A percentile compares a stretch with the other conserved stretches of the same genome.
Evolutionary conservation across 2,888 invertebrate genomes (phyloP).

Genomic region (Idaea aversata): DNA sequence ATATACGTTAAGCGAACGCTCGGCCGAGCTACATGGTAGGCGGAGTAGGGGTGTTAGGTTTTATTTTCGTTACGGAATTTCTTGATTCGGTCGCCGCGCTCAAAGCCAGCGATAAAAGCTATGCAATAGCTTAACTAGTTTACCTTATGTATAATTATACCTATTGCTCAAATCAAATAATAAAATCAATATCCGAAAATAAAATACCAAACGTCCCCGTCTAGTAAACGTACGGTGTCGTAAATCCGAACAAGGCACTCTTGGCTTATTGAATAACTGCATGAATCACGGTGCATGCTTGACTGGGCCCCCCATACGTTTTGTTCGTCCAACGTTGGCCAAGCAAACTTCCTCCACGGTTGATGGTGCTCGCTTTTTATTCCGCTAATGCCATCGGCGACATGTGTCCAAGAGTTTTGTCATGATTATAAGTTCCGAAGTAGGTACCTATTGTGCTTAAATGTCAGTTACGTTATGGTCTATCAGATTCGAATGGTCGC

Average conservation of each 20-base stretch:
- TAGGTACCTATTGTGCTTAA: constrained; percentile 29
- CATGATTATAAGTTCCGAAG: constrained; percentile 49
- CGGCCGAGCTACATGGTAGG: too few species aligned
- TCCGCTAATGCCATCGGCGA: constrained; percentile 58
- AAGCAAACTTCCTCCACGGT: constrained; percentile 40
- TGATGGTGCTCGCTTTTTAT: constrained; percentile 51
- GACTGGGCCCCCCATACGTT: constrained; percentile 62
- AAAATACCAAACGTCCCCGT: not conserved
- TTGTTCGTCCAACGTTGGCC: constrained; percentile 41
- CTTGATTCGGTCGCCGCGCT: too few species aligned
- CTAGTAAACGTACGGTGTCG: constrained; percentile 35
- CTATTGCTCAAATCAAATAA: not conserved
- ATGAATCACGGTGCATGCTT: constrained; percentile 70
- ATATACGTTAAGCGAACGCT: too few species aligned
- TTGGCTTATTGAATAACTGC: constrained; percentile 73
- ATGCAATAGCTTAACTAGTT: too few species aligned
- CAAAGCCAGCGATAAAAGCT: too few species aligned
- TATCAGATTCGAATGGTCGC: constrained; percentile 22
- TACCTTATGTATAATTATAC: too few species aligned
- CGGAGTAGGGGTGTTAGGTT: too few species aligned
- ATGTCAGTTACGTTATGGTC: constrained; percentile 33
- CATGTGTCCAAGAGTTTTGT: constrained; percentile 58
- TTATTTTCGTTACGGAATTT: too few species aligned
- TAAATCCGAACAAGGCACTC: constrained; percentile 49
- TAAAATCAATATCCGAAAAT: not conserved